Base-by-base conservation (phyloP, 2,888 invertebrate species). In the Lapara coniferarum region DNA sequence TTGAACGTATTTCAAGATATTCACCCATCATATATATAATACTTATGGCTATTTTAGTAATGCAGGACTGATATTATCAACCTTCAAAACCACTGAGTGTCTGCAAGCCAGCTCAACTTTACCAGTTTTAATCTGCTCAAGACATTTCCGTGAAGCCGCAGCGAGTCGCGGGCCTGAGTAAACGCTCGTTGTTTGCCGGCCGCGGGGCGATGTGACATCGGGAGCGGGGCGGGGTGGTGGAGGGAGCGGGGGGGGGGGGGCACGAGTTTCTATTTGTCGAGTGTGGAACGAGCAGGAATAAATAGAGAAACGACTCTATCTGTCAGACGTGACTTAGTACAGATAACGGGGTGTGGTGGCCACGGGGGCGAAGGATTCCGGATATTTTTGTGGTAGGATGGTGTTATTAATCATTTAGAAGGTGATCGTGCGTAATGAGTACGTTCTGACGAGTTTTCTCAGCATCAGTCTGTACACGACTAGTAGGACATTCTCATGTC, bases 271-370 rank as follows among this genome's bases (percentile, higher is more conserved):
- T 80, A 79, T 81, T 80, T 80, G 69, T 69, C 69, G 67, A 71
- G 72, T 69, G 69, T 49, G 71, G 68, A 71, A 63, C 63, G 63
- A 63, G 72, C 71, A 72, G 72, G 71, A 75, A 76, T 74, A 76
- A 73, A 73, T 72, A 77, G 70, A 75, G 74, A 74, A 71, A 70
- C 69, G 67, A 71, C 72, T 74, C 76, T 75, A 75, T 76, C 77
- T 70, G 74, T 72, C 73, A 73, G 73, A 80, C 82, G 82, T 80
- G 82, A 79, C 81, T 76, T 72, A 72, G 56, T 66, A 70, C 74
- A 73, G 75, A 78, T 76, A 74, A 66, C 66, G 66, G 57, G 37
- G 56, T 68, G 59, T 13, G 46, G 71, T 68, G 63, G 66, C 69
- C 63, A 73, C 58, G 49, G n/a, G n/a, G 59, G 14, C 6, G 46